A percentile compares a stretch with the other conserved stretches of the same genome.
These are phyloP conservation scores for Ascidia mentula DNA, from an alignment of 23 tunicate genomes.

Conservation along the genomic window DNA sequence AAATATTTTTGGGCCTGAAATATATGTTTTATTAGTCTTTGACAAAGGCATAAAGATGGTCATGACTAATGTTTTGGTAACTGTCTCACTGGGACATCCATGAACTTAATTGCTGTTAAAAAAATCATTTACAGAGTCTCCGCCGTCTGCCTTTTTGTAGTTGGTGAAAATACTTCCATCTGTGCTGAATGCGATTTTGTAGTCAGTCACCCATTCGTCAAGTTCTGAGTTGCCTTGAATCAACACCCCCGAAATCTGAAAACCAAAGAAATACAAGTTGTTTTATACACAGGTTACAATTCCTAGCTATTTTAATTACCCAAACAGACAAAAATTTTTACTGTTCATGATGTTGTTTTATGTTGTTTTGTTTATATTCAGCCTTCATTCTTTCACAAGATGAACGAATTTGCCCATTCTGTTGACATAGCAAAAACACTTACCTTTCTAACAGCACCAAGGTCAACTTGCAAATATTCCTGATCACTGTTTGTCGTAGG, in stretches of 20 bases:
- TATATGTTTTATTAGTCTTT: neutral
- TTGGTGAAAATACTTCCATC: slow-evolving; percentile 56
- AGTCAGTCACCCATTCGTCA: slow-evolving; percentile 64
- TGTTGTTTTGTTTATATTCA: too few relatives aligned
- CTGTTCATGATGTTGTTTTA: too few relatives aligned
- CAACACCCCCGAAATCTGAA: slow-evolving; percentile 58
- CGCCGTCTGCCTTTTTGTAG: slow-evolving; percentile 44
- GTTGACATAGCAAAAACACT: too few relatives aligned
- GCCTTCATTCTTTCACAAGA: too few relatives aligned
- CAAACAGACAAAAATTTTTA: too few relatives aligned
- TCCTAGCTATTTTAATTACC: too few relatives aligned
- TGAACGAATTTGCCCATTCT: too few relatives aligned
- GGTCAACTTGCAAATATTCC: slow-evolving; percentile 71
- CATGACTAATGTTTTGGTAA: too few relatives aligned
- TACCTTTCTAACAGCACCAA: slow-evolving; percentile 65
- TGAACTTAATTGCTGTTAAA: too few relatives aligned
- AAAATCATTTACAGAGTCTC: neutral
- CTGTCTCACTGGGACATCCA: too few relatives aligned
- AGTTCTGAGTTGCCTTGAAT: slow-evolving; percentile 55
- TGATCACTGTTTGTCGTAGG: slow-evolving; percentile 49
- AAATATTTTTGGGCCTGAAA: too few relatives aligned
- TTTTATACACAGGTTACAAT: neutral
- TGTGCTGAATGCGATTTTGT: slow-evolving; percentile 59
- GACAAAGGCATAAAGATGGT: too few relatives aligned
- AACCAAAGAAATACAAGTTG: neutral